These are phyloP conservation scores for Bimastos eiseni DNA, from an alignment of 2,888 invertebrate genomes.

Conservation along the genomic window DNA sequence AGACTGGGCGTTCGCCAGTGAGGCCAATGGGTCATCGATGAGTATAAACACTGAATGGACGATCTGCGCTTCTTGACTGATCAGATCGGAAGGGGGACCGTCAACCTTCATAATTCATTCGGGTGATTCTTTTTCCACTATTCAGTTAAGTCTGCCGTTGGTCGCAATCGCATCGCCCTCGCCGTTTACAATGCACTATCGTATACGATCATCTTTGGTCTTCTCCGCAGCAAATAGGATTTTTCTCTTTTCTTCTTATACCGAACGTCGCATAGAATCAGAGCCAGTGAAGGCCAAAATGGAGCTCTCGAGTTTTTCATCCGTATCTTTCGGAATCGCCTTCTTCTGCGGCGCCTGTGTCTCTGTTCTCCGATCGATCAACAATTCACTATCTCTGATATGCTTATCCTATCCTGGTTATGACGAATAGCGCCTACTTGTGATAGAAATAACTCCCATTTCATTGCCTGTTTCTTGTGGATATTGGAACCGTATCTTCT, in stretches of 20 bases:
- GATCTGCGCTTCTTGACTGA: not conserved
- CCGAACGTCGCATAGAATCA: not conserved
- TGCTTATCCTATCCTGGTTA: not conserved
- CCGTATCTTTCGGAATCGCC: not conserved
- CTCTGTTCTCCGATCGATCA: not conserved
- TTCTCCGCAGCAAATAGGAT: too few relatives aligned
- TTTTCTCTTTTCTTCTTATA: not conserved
- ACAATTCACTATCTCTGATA: not conserved
- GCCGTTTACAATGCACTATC: not conserved
- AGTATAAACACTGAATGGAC: not conserved
- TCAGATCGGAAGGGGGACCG: not conserved
- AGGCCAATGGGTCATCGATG: not conserved
- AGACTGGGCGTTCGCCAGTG: not conserved
- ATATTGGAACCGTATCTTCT: too few relatives aligned
- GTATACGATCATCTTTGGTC: too few relatives aligned
- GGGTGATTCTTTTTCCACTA: not conserved
- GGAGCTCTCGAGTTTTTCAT: not conserved
- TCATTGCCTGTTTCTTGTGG: not conserved
- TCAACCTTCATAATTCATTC: not conserved
- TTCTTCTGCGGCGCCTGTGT: not conserved
- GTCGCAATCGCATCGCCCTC: not conserved
- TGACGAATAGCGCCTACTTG: not conserved
- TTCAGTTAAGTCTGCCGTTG: not conserved
- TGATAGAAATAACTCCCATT: not conserved
- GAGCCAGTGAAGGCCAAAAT: not conserved